Evolutionary conservation across 2,888 invertebrate genomes (phyloP), one percentile per base, ranked within the genome.

Genomic region (Cheilosia vernalis): DNA sequence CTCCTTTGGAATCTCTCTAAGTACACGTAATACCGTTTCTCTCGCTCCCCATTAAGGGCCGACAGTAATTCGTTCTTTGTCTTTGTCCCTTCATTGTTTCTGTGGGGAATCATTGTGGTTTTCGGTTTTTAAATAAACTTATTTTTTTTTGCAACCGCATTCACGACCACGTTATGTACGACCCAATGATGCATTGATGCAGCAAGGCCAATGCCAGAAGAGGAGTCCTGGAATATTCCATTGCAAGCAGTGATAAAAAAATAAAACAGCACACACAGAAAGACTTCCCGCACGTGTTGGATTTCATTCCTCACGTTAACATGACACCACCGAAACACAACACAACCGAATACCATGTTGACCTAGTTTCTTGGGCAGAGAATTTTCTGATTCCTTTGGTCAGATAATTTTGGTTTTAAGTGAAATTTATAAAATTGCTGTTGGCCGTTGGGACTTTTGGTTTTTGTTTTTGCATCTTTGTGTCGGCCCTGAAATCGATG

Each of bases 301-400:
- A 80, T 84, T 84, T 84, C 83, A 84, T 84, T 84, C 83, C 79
- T 84, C 79, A 84, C 74, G 83, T 84, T 74, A 84, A 84, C 83
- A 84, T 84, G 83, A 84, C 79, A 84, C 83, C 83, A 79, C 64
- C 33, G 67, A 72, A 47, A 30, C 30, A 24, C 30, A 83, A 64
- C 66, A 69, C 66, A 79, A 30, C 70, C 66, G 66, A 83, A 83
- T 79, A 73, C 79, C 73, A 73, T 73, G 83, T 51, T 82, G 83
- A 83, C 83, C 83, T 83, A 83, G 83, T 83, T 83, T 79, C 56
- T 9, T 7, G 30, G 56, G 30, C 51, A 24, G 67, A 61, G 79
- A 79, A 73, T 83, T 73, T 67, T 73, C 81, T 73, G 83, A 83
- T 83, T 83, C 61, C 49, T 67, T 73, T 42, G 83, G 53, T 53